These are phyloP conservation scores for Beaufortia kweichowensis DNA, from an alignment of 2,113 vertebrate species.

Conservation along the genomic window DNA sequence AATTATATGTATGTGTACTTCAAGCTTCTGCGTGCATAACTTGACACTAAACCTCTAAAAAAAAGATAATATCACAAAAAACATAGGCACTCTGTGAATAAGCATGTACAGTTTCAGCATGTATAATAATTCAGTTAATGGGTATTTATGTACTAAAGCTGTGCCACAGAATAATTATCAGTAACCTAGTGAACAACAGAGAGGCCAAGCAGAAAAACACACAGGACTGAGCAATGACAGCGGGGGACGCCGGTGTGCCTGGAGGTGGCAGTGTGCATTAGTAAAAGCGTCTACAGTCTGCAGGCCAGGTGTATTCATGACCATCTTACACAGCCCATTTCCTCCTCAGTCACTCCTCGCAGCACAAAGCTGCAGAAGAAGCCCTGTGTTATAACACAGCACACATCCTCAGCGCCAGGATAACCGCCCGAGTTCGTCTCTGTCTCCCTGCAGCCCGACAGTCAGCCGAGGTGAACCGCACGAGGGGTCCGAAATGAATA, in stretches of 20 bases:
- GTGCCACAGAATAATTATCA: background rate
- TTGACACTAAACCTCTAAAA: too few relatives aligned
- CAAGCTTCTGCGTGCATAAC: too few relatives aligned
- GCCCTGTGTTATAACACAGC: constrained; percentile 67
- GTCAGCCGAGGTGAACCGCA: background rate
- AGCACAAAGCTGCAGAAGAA: constrained; percentile 71
- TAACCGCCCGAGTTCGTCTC: constrained; percentile 58
- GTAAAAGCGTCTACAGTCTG: constrained; percentile 57
- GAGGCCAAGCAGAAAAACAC: background rate
- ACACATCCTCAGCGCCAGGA: constrained; percentile 18
- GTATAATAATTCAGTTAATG: constrained; percentile 4
- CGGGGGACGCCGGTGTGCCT: constrained; percentile 40
- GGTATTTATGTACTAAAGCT: constrained; percentile 15
- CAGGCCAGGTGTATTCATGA: constrained; percentile 71
- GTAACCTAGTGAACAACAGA: background rate
- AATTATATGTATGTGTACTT: too few relatives aligned
- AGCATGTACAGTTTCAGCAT: too few relatives aligned
- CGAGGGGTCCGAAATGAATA: constrained; percentile 64
- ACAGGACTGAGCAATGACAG: background rate
- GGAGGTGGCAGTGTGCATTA: constrained; percentile 43
- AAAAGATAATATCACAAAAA: too few relatives aligned
- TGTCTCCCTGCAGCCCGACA: constrained; percentile 48
- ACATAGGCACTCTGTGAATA: too few relatives aligned
- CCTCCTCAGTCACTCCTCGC: constrained; percentile 71
- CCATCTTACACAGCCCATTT: constrained; percentile 76